These are phyloP conservation scores for Drosophila diplacantha DNA, from an alignment of 2,888 invertebrate species.

Conservation along the genomic window DNA sequence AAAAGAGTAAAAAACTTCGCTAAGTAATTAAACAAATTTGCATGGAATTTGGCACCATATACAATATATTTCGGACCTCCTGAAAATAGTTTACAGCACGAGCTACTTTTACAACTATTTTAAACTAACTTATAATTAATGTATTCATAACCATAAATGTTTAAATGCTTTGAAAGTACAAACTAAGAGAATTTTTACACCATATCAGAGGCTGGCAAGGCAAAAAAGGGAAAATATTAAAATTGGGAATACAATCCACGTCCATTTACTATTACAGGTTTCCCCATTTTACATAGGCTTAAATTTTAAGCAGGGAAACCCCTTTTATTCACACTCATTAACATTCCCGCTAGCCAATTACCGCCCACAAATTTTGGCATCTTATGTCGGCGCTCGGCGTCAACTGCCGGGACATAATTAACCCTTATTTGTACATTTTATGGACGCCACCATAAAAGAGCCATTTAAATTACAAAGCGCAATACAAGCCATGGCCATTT, in stretches of 20 bases:
- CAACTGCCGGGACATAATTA: conserved; percentile 67
- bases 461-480: conserved; percentile 63
- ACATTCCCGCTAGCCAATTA: conserved; percentile 51
- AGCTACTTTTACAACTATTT: no score
- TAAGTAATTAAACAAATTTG: no score
- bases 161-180: not conserved
- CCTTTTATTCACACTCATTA: conserved; percentile 39
- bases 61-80: not conserved
- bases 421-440: conserved; percentile 76
- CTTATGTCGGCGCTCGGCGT: conserved; percentile 49
- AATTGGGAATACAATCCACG: not conserved
- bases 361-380: conserved; percentile 49
- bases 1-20: no score
- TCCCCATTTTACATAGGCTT: not conserved
- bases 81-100: not conserved
- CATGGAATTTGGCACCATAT: not conserved
- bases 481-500: conserved; percentile 45
- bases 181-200: not conserved
- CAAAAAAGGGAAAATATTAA: not conserved
- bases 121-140: no score
- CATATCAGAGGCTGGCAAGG: not conserved
- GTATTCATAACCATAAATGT: not conserved
- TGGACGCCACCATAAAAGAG: conserved; percentile 68
- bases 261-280: not conserved
- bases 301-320: not conserved